Evolutionary conservation across 2,888 invertebrate species (phyloP).

Genomic region (Drosophila ezoana): DNA sequence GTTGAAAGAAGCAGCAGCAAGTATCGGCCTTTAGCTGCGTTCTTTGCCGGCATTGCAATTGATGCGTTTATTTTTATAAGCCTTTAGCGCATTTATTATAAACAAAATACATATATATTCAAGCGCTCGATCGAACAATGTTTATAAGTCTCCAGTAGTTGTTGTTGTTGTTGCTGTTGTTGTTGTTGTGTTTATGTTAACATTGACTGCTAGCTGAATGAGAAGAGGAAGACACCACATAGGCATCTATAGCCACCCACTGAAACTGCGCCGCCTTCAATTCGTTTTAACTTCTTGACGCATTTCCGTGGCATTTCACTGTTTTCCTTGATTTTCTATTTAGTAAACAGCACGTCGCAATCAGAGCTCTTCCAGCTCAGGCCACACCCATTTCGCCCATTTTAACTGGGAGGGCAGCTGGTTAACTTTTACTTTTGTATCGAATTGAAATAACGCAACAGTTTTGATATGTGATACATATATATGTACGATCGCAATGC

Average conservation of each 20-base stretch:
- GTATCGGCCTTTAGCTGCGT: constrained; percentile 24
- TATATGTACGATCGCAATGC: constrained; percentile 46
- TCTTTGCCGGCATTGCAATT: constrained; percentile 50
- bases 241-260: constrained; percentile 39
- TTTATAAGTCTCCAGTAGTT: constrained; percentile 33
- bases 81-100: constrained; percentile 73
- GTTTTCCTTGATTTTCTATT: constrained; percentile 32
- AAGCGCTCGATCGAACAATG: constrained; percentile 35
- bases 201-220: constrained; percentile 64
- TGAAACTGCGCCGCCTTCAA: constrained; percentile 22
- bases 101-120: constrained; percentile 55
- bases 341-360: constrained; percentile 64
- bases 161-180: constrained; percentile 27
- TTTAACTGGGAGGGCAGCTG: constrained; percentile 10
- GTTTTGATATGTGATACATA: constrained; percentile 31
- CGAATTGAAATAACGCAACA: constrained; percentile 62
- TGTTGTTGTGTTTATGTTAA: constrained; percentile 67
- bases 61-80: constrained; percentile 75
- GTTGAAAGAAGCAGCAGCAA: background rate
- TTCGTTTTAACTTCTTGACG: constrained; percentile 50
- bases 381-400: constrained; percentile 27
- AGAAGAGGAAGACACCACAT: constrained; percentile 4
- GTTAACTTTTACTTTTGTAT: constrained; percentile 65
- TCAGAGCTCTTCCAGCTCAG: constrained; percentile 11
- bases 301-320: constrained; percentile 61